Evolutionary conservation across 2,113 vertebrate genomes (phyloP).

Genomic region (Diphyllodes magnificus): DNA sequence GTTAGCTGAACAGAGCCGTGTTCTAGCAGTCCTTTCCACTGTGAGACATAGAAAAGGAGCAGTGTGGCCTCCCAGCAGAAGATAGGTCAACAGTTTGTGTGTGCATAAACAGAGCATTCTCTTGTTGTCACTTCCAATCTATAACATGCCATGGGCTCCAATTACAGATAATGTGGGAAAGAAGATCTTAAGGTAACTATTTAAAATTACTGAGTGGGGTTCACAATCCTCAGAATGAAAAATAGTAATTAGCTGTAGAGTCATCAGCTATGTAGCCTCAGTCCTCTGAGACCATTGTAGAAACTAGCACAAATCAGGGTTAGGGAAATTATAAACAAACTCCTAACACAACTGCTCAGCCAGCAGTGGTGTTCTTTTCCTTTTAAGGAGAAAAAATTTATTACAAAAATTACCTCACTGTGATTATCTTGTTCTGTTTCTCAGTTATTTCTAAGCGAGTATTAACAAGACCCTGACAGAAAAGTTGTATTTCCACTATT

Average conservation of each 20-base stretch:
- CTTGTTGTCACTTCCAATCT: neutral
- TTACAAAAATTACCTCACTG: neutral
- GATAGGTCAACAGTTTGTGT: neutral
- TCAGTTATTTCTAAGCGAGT: neutral
- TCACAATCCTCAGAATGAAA: neutral
- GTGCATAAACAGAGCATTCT: neutral
- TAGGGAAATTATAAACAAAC: neutral
- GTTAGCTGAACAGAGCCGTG: neutral
- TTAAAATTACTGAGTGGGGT: neutral
- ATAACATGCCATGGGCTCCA: neutral
- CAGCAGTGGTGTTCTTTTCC: neutral
- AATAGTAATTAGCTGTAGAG: neutral
- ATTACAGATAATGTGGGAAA: neutral
- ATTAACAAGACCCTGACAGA: neutral
- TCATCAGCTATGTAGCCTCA: neutral
- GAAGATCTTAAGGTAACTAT: neutral
- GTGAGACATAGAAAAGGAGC: neutral
- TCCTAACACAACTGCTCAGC: neutral
- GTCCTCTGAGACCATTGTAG: neutral
- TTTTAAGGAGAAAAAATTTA: neutral
- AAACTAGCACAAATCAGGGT: neutral
- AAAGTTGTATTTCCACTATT: neutral
- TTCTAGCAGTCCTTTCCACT: neutral
- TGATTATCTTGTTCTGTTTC: neutral
- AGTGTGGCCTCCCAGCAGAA: neutral